A percentile compares a stretch with the other conserved stretches of the same genome.
Conservation (phyloP, 2,888 invertebrate genomes). For the Habrosyne pyritoides region DNA sequence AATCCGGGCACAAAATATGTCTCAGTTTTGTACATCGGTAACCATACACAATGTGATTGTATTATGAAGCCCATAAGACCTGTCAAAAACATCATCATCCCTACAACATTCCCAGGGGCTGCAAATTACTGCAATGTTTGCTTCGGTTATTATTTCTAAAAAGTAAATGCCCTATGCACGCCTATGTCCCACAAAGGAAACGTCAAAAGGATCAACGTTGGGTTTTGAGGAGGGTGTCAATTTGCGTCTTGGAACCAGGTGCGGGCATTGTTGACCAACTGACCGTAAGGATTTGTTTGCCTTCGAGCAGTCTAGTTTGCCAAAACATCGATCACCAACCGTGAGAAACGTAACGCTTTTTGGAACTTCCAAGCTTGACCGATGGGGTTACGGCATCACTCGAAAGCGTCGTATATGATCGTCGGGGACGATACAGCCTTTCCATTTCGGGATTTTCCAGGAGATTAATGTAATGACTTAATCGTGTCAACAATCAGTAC, state of each 20-base stretch:
- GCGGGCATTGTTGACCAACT: conserved; percentile 75
- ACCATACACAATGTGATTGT: conserved; percentile 62
- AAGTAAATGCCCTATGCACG: conserved; percentile 65
- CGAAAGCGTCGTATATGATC: not conserved
- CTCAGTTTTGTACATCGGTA: conserved; percentile 42
- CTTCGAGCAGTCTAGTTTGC: conserved; percentile 64
- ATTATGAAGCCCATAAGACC: conserved; percentile 58
- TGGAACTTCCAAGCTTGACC: conserved; percentile 20
- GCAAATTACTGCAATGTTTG: conserved; percentile 76
- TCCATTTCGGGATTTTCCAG: conserved; percentile 17
- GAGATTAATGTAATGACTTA: conserved; percentile 48
- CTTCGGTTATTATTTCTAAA: conserved; percentile 64
- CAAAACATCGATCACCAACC: conserved; percentile 54
- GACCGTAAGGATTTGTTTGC: conserved; percentile 75
- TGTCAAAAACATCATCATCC: conserved; percentile 74
- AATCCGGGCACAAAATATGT: conserved; percentile 57
- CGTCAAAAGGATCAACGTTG: conserved; percentile 63
- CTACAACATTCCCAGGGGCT: conserved; percentile 64
- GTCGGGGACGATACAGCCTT: not conserved
- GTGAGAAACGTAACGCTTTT: conserved; percentile 71
- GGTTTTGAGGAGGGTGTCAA: conserved; percentile 72
- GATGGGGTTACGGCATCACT: conserved; percentile 1
- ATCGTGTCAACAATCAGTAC: conserved; percentile 66
- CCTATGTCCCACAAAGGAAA: conserved; percentile 64
- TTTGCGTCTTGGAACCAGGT: conserved; percentile 68